Base-by-base conservation (phyloP, 2,113 vertebrate genomes). In the Edolisoma coerulescens region DNA sequence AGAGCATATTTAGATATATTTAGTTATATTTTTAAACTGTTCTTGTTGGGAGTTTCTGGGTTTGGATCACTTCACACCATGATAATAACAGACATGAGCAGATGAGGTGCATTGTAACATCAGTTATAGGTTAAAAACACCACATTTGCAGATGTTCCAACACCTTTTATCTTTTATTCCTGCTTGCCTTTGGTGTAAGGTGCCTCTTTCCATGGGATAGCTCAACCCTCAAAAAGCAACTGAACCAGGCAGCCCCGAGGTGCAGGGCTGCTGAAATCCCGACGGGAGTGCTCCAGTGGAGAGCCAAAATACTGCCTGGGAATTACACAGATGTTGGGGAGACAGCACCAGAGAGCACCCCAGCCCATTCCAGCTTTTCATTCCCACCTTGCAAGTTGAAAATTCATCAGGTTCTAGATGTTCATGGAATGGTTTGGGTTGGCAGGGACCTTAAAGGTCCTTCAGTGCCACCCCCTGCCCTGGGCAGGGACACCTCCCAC, bases 261-360 rank as follows among this genome's bases (percentile, higher is more conserved):
- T 10, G 35, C 79, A 70, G 45, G 54, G 65, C 32, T 52, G 47
- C 81, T 73, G 68, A 54, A 30, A 68, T 10, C 11, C 64, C 47
- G 11, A 1, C 17, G 4, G 20, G 1, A 14, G 11, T 1, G 17
- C 39, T 39, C 9, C 33, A 50, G 20, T 4, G 26, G 30, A 20
- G 28, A 56, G 11, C 4, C 37, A 37, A 50, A 79, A 27, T 3
- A 4, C 26, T 30, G 33, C 44, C 28, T 45, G 10, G 33, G 17
- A 88, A 41, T 2, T 13, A 18, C 18, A 47, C 27, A 33, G 23
- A 35, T 0, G 1, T 4, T 52, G 49, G 53, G 16, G 60, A 56
- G 2, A 4, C 0, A n/a, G 28, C 1, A 23, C 0, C 2, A 45
- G 3, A 30, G 24, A 42, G 13, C 1, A 41, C 18, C 1, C 6